Evolutionary conservation across 2,797 vertebrate species (phyloP).

Genomic region (Pelodytes ibericus): DNA sequence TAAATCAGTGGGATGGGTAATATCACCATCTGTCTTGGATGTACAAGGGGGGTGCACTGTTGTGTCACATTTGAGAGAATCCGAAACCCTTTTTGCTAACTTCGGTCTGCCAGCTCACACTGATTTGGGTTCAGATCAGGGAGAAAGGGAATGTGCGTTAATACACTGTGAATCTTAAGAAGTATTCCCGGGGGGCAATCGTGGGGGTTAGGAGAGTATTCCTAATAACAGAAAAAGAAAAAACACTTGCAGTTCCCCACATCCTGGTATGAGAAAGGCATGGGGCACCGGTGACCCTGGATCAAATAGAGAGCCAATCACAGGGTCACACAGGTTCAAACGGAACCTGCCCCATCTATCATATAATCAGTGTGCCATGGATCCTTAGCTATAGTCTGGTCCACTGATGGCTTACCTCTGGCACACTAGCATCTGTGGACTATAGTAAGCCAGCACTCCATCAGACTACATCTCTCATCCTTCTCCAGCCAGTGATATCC

Average conservation of each 20-base stretch:
- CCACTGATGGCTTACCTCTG: too few relatives aligned
- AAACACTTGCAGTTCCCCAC: not conserved
- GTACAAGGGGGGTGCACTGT: too few relatives aligned
- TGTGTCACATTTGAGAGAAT: too few relatives aligned
- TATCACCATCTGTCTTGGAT: too few relatives aligned
- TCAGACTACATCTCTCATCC: too few relatives aligned
- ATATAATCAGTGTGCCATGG: conserved; percentile 75
- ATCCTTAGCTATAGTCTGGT: too few relatives aligned
- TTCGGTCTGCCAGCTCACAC: not conserved
- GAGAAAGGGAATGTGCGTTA: conserved; percentile 51
- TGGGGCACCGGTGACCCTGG: conserved; percentile 52
- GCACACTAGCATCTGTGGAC: too few relatives aligned
- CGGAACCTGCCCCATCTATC: conserved; percentile 89
- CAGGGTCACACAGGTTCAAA: too few relatives aligned
- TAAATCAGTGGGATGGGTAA: too few relatives aligned
- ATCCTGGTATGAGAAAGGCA: conserved; percentile 29
- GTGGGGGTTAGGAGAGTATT: conserved; percentile 46
- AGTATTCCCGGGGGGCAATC: conserved; percentile 21
- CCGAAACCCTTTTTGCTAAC: not conserved
- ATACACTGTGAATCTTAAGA: conserved; percentile 54
- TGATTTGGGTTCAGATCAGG: conserved; percentile 55
- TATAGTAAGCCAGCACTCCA: too few relatives aligned
- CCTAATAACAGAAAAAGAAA: conserved; percentile 25
- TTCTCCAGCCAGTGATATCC: too few relatives aligned
- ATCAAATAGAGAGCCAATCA: conserved; percentile 60